Evolutionary conservation across 1,140 invertebrate genomes (phyloP).

Genomic region (Dendrolimus kikuchii): DNA sequence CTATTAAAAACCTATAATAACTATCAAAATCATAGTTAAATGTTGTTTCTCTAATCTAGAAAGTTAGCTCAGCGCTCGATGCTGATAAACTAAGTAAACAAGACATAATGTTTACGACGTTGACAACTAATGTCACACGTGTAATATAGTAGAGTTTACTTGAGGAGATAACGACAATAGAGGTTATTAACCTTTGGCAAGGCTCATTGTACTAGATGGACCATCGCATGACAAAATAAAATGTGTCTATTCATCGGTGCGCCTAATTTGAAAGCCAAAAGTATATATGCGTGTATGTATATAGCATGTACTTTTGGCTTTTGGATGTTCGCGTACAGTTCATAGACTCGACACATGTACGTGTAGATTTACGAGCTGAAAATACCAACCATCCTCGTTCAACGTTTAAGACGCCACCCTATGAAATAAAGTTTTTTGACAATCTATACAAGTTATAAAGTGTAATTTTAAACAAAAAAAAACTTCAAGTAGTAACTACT

Average conservation of each 20-base stretch:
- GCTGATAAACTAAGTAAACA: slow-evolving; percentile 21
- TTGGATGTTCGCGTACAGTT: slow-evolving; percentile 21
- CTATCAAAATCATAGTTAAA: not conserved
- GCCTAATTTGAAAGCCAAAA: slow-evolving; percentile 46
- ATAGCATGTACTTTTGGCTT: too few species aligned
- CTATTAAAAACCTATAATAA: slow-evolving; percentile 5
- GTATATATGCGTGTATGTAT: slow-evolving; percentile 23
- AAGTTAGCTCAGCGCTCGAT: slow-evolving; percentile 5
- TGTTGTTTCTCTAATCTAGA: slow-evolving; percentile 10
- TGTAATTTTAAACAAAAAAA: too few species aligned
- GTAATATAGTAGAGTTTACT: slow-evolving; percentile 45
- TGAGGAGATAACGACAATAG: slow-evolving; percentile 35
- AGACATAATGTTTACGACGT: slow-evolving; percentile 24
- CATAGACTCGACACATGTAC: slow-evolving; percentile 27
- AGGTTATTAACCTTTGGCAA: slow-evolving; percentile 40
- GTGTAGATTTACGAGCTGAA: slow-evolving; percentile 37
- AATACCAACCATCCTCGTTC: slow-evolving; percentile 13
- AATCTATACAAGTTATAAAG: too few species aligned
- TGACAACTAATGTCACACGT: slow-evolving; percentile 52
- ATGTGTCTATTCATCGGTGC: slow-evolving; percentile 30
- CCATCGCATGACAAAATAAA: slow-evolving; percentile 45
- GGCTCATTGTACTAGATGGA: slow-evolving; percentile 24
- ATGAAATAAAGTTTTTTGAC: too few species aligned
- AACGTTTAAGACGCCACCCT: slow-evolving; percentile 3
- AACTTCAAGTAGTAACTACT: too few species aligned